phyloP scores from a whole-genome alignment of 2,888 invertebrate species.

The Ariolimax columbianus region DNA sequence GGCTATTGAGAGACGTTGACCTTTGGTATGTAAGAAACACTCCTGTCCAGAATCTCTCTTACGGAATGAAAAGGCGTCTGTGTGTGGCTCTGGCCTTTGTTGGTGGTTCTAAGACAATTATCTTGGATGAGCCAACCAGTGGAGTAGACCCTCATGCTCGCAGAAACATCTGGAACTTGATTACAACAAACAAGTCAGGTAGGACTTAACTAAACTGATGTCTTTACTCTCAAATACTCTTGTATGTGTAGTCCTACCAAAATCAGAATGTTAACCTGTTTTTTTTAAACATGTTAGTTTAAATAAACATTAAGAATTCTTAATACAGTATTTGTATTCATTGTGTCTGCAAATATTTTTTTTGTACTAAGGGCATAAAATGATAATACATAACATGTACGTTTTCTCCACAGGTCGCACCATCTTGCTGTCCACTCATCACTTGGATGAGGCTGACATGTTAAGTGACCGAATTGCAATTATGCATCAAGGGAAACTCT shows the following conservation, averaged over 20 bases:
- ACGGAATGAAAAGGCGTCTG: conserved; percentile 79
- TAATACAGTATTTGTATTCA: neutral
- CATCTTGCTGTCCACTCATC: conserved; percentile 79
- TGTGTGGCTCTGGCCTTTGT: conserved; percentile 80
- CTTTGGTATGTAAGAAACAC: conserved; percentile 71
- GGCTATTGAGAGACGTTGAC: conserved; percentile 75
- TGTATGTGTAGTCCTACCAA: no score
- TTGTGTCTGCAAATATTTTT: conserved; percentile 2
- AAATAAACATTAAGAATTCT: neutral
- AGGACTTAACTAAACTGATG: neutral
- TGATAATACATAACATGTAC: neutral
- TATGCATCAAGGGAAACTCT: conserved; percentile 71
- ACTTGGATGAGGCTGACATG: conserved; percentile 80
- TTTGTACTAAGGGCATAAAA: neutral
- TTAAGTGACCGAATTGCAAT: conserved; percentile 78
- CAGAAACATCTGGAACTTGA: conserved; percentile 79
- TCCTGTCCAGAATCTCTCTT: conserved; percentile 75
- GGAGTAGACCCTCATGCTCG: conserved; percentile 79
- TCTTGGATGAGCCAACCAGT: conserved; percentile 79
- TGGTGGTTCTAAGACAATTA: conserved; percentile 78
- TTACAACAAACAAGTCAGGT: conserved; percentile 74
- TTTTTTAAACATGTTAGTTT: neutral
- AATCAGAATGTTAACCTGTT: neutral
- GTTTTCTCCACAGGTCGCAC: conserved; percentile 69
- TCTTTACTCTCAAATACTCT: neutral